A percentile compares a stretch with the other conserved stretches of the same genome.
phyloP scores from a whole-genome alignment of 2,113 vertebrate species.

The Brachyhypopomus gauderio region DNA sequence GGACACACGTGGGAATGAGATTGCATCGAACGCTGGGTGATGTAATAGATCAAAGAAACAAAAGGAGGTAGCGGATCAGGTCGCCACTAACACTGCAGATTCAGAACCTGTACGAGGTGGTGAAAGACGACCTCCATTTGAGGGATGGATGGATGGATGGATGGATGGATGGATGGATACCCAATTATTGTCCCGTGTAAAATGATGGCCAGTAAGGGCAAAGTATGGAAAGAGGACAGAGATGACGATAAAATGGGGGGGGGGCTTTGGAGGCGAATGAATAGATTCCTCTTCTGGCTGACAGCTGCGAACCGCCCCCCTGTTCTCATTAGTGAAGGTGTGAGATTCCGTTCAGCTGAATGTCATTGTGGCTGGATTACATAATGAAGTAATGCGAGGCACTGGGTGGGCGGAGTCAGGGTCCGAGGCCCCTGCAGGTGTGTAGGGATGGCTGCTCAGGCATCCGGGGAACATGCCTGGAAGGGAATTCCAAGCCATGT shows the following conservation, averaged over 20 bases:
- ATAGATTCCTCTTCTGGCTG: background rate
- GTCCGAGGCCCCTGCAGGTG: background rate
- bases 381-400: conserved; percentile 10
- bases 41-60: conserved; percentile 16
- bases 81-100: background rate
- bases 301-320: background rate
- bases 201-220: conserved; percentile 29
- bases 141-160: background rate
- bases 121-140: background rate
- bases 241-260: background rate
- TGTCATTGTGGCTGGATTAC: conserved; percentile 17
- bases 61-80: background rate
- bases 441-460: no score
- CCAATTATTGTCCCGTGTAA: background rate
- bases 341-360: conserved; percentile 43
- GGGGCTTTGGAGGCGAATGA: background rate
- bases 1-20: background rate
- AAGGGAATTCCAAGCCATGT: background rate
- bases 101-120: background rate
- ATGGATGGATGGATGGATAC: conserved; percentile 22
- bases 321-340: background rate
- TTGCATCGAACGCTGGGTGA: background rate
- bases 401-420: background rate
- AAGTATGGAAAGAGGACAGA: background rate
- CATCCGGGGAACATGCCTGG: background rate